Evolutionary conservation across 2,113 vertebrate species (phyloP), one percentile per base, ranked within the genome.

Genomic region (Clinocottus analis): DNA sequence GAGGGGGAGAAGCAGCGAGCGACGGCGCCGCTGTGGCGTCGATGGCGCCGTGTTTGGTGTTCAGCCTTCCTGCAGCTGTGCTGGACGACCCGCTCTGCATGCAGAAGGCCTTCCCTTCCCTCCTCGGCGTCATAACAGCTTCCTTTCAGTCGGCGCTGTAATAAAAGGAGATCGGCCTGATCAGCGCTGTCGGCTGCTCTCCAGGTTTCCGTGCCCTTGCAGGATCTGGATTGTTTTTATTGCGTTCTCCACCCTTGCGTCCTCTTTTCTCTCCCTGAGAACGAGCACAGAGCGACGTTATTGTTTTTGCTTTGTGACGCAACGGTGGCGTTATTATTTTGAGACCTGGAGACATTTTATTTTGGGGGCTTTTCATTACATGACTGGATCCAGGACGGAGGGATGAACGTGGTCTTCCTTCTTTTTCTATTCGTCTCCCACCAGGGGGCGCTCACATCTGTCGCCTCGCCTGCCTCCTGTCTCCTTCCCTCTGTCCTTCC

Each of bases 251-350:
- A 49, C 3, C 31, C 17, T 27, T 29, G 6, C 3, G 5, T 35
- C 70, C 45, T 43, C 55, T 56, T 53, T 49, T n/a, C 3, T 7
- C 47, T 49, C 47, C 47, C 45, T 58, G 33, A 56, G 56, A 29
- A 17, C 62, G 73, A 14, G 16, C 35, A 25, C 53, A 35, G 62
- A 21, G 63, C 7, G 1, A 0, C 21, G 14, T 55, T 64, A 72
- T 76, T 29, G 11, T 43, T 43, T 29, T 13, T 68, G 19, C 63
- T 43, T 45, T 5, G n/a, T 56, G 41, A 62, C 45, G 80, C 11
- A n/a, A n/a, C 5, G 1, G 21, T 62, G 27, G 49, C 29, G 13
- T 81, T 79, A 67, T 76, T 90, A 87, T 83, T 86, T 45, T 85
- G 66, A 61, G 70, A 88, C 75, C 71, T 56, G 71, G 77, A 72